Evolutionary conservation across 2,113 vertebrate species (phyloP), one percentile per base, ranked within the genome.

Genomic region (Paratilapia polleni): DNA sequence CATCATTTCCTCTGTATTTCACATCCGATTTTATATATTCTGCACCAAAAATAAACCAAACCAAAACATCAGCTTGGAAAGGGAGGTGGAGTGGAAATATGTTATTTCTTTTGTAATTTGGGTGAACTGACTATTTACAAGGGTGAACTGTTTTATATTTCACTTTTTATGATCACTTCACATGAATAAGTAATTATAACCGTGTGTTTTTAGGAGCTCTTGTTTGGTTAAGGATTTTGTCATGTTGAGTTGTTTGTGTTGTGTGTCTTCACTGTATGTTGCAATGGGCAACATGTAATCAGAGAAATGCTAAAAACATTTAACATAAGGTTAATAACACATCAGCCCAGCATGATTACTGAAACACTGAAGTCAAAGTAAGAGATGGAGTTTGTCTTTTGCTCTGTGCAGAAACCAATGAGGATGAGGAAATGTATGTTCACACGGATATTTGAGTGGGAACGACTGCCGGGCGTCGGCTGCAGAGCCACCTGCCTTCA

Each of bases 401-500:
- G 14, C 34, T 22, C 78, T 79, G 15, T 85, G 62, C 84, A 98
- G 97, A n/a, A 13, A 2, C 47, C 83, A 0, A 61, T 26, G 56
- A 73, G 15, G 56, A 66, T 0, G 26, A 88, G 5, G 68, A 94
- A 85, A 24, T 99, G 98, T 2, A 3, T 97, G 77, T 92, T 94
- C 19, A 85, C 59, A 0, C 80, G 86, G 10, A 92, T 90, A 47
- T 92, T 93, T 86, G 88, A 94, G 15, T 94, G 91, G 2, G 91
- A 38, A 10, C 88, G 84, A 0, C 73, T 95, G 8, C 7, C 94
- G 24, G 84, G 84, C 36, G 54, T 97, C 0, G 97, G 98, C 36
- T 99, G 98, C 93, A 87, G 58, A 73, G 20, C 84, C 3, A 87
- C 41, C 17, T 99, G 98, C 77, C 81, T 89, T 2, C 95, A 86